Percentiles rank a stretch among this genome's conserved stretches.
phyloP scores from a whole-genome alignment of 2,888 invertebrate genomes.

The Cyaniris semiargus region DNA sequence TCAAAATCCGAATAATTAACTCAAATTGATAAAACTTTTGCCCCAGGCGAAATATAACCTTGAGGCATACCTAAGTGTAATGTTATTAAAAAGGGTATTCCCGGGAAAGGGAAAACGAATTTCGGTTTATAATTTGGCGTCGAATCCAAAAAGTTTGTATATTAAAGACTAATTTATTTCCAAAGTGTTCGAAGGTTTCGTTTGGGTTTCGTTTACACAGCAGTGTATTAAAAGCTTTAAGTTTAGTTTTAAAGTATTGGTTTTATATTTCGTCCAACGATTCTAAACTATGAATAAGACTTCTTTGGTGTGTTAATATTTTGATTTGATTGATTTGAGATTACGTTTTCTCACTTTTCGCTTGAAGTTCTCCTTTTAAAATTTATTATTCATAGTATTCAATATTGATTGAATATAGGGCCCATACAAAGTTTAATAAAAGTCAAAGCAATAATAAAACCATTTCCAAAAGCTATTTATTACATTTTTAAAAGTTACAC shows the following conservation, averaged over 20 bases:
- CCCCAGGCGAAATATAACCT: not conserved
- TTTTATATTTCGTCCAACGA: not conserved
- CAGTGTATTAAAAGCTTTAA: not conserved
- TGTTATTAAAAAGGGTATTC: not conserved
- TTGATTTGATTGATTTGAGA: not conserved
- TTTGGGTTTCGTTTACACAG: not conserved
- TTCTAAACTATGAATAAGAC: not conserved
- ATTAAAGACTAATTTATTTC: not conserved
- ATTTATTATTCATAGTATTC: not conserved
- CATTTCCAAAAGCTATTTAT: conserved; percentile 3
- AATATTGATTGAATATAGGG: not conserved
- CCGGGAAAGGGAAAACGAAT: not conserved
- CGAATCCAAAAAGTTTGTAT: conserved; percentile 4
- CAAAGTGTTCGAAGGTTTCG: not conserved
- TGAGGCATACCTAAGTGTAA: not conserved
- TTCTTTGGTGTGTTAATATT: not conserved
- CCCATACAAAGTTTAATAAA: not conserved
- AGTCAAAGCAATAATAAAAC: not conserved
- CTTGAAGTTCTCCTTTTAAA: not conserved
- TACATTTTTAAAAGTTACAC: not conserved
- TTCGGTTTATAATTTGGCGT: not conserved
- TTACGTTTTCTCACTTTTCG: not conserved
- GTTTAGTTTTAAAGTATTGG: not conserved
- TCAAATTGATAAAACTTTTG: not conserved
- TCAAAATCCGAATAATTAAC: not conserved